phyloP scores from a whole-genome alignment of 2,888 invertebrate genomes.

The Caenorhabditis japonica region DNA sequence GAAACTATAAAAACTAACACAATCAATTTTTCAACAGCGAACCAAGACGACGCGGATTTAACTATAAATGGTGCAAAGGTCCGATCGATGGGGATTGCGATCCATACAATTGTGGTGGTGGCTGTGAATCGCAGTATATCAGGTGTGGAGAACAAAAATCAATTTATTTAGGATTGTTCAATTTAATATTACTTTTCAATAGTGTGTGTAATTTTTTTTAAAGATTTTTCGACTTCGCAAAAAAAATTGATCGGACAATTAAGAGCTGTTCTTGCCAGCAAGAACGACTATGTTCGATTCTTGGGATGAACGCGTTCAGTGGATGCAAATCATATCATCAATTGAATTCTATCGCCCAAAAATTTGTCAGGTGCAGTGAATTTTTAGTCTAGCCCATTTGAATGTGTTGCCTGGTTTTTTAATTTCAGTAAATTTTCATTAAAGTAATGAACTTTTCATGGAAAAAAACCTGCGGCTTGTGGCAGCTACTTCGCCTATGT shows the following conservation, averaged over 20 bases:
- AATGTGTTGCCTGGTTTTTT: too few relatives aligned
- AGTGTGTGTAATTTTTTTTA: too few relatives aligned
- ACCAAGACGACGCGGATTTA: conserved; percentile 16
- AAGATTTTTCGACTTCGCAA: conserved; percentile 54
- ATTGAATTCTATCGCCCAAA: conserved; percentile 56
- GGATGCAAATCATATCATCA: conserved; percentile 60
- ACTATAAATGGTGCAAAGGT: conserved; percentile 36
- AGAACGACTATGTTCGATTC: conserved; percentile 57
- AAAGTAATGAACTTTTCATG: too few relatives aligned
- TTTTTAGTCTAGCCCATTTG: too few relatives aligned
- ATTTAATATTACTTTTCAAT: too few relatives aligned
- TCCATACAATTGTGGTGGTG: conserved; percentile 54
- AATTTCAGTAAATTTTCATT: too few relatives aligned
- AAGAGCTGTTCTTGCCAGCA: conserved; percentile 57
- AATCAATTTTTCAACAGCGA: conserved; percentile 1
- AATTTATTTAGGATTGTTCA: too few relatives aligned
- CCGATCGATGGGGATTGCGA: conserved; percentile 59
- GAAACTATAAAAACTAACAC: too few relatives aligned
- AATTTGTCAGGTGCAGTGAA: conserved; percentile 49
- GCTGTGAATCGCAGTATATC: conserved; percentile 58
- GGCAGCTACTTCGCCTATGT: too few relatives aligned
- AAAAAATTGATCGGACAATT: conserved; percentile 51
- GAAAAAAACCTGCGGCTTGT: too few relatives aligned
- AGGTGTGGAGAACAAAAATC: conserved; percentile 29
- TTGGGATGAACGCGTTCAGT: conserved; percentile 57